Conservation (phyloP, 2,113 vertebrate genomes). For the Gavialis gangeticus region DNA sequence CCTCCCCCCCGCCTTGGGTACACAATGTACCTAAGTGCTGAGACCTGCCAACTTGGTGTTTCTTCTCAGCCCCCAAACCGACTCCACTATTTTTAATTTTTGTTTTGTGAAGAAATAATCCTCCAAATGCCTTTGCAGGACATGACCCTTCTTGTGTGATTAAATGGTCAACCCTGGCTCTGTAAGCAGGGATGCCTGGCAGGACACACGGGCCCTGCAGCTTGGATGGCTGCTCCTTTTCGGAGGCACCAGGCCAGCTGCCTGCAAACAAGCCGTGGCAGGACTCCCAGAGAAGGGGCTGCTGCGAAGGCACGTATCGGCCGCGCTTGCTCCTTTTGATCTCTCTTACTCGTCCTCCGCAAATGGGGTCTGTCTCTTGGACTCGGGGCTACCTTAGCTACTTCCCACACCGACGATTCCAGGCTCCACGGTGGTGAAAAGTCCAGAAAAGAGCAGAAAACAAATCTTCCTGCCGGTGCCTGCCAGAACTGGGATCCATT, state of each 20-base stretch:
- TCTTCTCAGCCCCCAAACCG: not conserved
- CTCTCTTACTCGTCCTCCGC: not conserved
- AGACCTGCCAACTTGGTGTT: not conserved
- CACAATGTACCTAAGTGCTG: too few species aligned
- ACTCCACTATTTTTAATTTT: not conserved
- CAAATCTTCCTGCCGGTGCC: not conserved
- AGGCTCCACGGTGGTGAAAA: not conserved
- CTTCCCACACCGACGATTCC: not conserved
- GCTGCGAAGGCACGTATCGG: not conserved
- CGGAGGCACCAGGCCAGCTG: not conserved
- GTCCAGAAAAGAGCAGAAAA: not conserved
- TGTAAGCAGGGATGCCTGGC: not conserved
- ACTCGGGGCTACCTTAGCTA: rapidly evolving
- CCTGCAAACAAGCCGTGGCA: not conserved
- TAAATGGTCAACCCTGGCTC: not conserved
- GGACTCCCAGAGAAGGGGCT: not conserved
- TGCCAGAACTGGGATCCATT: too few species aligned
- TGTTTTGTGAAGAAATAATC: not conserved
- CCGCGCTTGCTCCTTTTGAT: not conserved
- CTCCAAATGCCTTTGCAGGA: not conserved
- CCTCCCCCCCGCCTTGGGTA: not conserved
- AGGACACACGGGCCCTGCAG: not conserved
- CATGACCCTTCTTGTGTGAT: not conserved
- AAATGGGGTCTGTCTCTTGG: rapidly evolving
- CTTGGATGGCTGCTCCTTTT: not conserved